Conservation (phyloP, 2,888 invertebrate genomes). For the Asteroscopus sphinx region DNA sequence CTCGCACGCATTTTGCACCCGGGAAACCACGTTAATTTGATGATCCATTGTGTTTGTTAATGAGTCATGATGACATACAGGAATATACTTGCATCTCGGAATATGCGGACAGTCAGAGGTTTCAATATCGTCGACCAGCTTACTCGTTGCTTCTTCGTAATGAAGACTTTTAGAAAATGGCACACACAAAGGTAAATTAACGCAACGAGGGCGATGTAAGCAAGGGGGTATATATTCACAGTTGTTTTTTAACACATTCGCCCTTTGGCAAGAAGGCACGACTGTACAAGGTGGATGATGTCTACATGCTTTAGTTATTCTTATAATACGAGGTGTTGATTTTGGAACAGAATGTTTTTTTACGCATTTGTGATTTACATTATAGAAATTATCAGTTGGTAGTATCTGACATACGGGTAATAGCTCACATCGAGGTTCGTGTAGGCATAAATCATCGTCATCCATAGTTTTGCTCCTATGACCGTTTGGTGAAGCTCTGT, state of each 20-base stretch:
- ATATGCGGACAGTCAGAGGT: conserved; percentile 61
- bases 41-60: conserved; percentile 60
- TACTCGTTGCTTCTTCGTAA: conserved; percentile 67
- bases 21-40: conserved; percentile 61
- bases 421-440: conserved; percentile 78
- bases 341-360: conserved; percentile 62
- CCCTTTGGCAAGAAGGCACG: conserved; percentile 83
- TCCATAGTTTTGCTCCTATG: conserved; percentile 52
- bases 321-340: conserved; percentile 70
- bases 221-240: conserved; percentile 82
- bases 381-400: conserved; percentile 66
- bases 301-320: conserved; percentile 83
- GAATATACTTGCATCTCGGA: conserved; percentile 67
- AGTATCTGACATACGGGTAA: conserved; percentile 80
- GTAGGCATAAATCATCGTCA: conserved; percentile 68
- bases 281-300: conserved; percentile 85
- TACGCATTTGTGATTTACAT: conserved; percentile 57
- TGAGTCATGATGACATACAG: conserved; percentile 66
- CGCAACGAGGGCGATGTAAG: conserved; percentile 80
- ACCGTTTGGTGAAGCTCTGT: conserved; percentile 54
- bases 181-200: conserved; percentile 82
- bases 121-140: conserved; percentile 61
- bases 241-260: conserved; percentile 78
- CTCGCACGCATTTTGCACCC: conserved; percentile 67
- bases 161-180: conserved; percentile 74